phyloP scores from a whole-genome alignment of 2,888 invertebrate genomes.

The Priocnemis perturbator region DNA sequence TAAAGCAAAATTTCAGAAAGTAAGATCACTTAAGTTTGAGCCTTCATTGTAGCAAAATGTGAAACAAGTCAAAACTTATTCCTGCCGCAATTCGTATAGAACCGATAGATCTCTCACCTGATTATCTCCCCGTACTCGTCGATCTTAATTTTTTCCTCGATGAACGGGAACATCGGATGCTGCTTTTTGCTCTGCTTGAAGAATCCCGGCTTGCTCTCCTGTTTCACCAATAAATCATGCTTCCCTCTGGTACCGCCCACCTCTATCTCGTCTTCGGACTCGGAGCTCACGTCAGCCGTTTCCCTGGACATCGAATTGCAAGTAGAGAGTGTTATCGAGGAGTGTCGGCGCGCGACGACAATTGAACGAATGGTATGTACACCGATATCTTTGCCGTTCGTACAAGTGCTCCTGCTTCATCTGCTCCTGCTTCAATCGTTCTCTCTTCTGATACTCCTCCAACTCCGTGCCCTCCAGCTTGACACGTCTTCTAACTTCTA shows the following conservation, averaged over 20 bases:
- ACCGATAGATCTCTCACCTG: slow-evolving; percentile 77
- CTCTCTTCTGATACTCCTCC: slow-evolving; percentile 84
- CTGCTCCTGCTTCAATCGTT: slow-evolving; percentile 78
- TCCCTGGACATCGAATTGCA: slow-evolving; percentile 76
- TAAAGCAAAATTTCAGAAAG: too few relatives aligned
- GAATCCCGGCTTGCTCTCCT: slow-evolving; percentile 85
- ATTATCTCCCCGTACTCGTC: slow-evolving; percentile 99
- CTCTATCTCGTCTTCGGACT: slow-evolving; percentile 90
- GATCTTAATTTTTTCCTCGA: slow-evolving; percentile 92
- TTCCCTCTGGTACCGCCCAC: slow-evolving; percentile 86
- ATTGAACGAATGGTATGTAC: slow-evolving; percentile 15
- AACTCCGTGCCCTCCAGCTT: slow-evolving; percentile 87
- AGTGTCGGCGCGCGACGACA: slow-evolving; percentile 36
- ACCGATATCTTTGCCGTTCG: slow-evolving; percentile 31
- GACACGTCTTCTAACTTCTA: slow-evolving; percentile 83
- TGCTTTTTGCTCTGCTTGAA: slow-evolving; percentile 93
- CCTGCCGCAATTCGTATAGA: too few relatives aligned
- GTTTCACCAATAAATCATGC: slow-evolving; percentile 92
- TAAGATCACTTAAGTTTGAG: too few relatives aligned
- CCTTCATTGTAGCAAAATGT: too few relatives aligned
- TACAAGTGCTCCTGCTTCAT: slow-evolving; percentile 75
- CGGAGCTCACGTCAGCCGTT: slow-evolving; percentile 84
- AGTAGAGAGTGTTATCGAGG: slow-evolving; percentile 45
- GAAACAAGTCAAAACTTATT: too few relatives aligned
- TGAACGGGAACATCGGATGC: slow-evolving; percentile 97